Evolutionary conservation across 2,113 vertebrate species (phyloP), one percentile per base, ranked within the genome.

Genomic region (Oncorhynchus clarkii): DNA sequence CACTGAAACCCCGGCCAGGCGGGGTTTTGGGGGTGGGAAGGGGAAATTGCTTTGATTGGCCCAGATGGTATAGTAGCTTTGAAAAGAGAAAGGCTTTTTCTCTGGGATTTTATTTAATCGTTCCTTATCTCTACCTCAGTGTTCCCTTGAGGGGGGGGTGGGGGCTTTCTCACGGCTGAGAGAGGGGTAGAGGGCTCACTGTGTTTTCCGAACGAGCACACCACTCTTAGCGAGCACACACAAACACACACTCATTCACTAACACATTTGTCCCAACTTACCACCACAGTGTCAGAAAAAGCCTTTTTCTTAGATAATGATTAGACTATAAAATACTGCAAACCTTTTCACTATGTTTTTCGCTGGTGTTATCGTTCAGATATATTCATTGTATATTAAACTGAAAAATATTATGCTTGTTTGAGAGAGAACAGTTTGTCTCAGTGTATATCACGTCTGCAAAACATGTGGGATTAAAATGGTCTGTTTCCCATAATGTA

Each of bases 21-120:
- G 51, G 78, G 81, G 85, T 54, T 88, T 85, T 88, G 82, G 77
- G 82, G 87, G 85, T 89, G 89, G 80, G 84, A 87, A 80, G 79
- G 89, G 51, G 83, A 90, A 91, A 90, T 92, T 90, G 87, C 90
- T 91, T 91, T 93, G 89, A 92, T 92, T 93, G 91, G 91, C 85
- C 89, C 89, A 91, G 88, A 88, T 89, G 91, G 91, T 92, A 89
- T 90, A 84, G 90, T 86, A 85, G 78, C 90, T 89, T 89, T 92
- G 87, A 91, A 92, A 91, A 54, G 51, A 54, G 90, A 88, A 85
- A 87, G 85, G 79, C 73, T 80, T 77, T 91, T 90, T 88, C 87
- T 86, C 82, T 77, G 66, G 85, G 86, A 89, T 86, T 93, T 92
- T 92, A 91, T 91, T 93, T 88, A 92, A 92, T 90, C 85, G 87